Evolutionary conservation across 1,140 invertebrate genomes (phyloP).

Genomic region (Zaprionus capensis): DNA sequence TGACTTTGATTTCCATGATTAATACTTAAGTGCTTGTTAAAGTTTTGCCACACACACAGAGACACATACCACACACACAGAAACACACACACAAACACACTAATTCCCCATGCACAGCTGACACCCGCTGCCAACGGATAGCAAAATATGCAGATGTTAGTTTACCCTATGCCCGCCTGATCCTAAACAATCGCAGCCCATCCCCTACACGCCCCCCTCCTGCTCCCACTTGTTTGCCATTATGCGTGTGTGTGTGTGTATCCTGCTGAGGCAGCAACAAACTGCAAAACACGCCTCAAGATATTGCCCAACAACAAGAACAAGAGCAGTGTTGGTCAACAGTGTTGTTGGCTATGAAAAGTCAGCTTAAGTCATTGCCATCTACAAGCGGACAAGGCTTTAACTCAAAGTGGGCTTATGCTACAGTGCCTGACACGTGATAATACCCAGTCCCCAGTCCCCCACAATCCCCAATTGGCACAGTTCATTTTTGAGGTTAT

Average conservation of each 20-base stretch:
- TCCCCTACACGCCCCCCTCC: background rate
- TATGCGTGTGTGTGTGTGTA: slow-evolving; percentile 5
- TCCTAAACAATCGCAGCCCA: slow-evolving; percentile 61
- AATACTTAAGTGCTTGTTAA: slow-evolving; percentile 83
- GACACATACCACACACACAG: background rate
- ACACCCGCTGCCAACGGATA: background rate
- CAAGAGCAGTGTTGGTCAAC: slow-evolving; percentile 28
- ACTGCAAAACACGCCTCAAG: slow-evolving; percentile 28
- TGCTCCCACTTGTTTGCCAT: slow-evolving; percentile 13
- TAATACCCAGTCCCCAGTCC: background rate
- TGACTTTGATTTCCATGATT: slow-evolving; percentile 80
- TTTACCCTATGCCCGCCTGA: slow-evolving; percentile 42
- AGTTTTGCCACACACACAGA: slow-evolving; percentile 53
- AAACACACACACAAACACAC: background rate
- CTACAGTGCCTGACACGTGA: background rate
- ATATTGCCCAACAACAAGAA: slow-evolving; percentile 19
- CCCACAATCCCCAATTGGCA: background rate
- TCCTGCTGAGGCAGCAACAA: slow-evolving; percentile 63
- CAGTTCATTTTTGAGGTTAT: background rate
- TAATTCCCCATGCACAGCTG: slow-evolving; percentile 14
- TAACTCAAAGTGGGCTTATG: background rate
- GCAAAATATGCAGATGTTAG: slow-evolving; percentile 64
- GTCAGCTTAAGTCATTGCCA: slow-evolving; percentile 1
- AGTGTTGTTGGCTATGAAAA: slow-evolving; percentile 10
- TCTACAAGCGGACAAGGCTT: background rate